Percentiles rank a stretch among this genome's conserved stretches.
These are phyloP conservation scores for Mola mola DNA, from an alignment of 2,113 vertebrate species.

Conservation along the genomic window DNA sequence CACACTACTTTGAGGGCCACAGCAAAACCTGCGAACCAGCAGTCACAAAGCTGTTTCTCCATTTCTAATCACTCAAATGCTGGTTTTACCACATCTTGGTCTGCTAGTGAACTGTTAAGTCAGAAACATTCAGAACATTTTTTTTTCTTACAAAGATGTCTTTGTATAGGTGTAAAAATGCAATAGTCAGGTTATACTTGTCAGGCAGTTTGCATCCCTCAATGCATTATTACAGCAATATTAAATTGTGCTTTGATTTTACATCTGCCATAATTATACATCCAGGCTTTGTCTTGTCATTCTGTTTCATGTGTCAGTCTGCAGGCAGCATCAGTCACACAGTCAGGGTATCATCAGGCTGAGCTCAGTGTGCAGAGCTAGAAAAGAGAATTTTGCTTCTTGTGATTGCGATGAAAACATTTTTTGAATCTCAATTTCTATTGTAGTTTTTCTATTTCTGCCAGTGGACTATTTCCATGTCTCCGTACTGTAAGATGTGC, in stretches of 20 bases:
- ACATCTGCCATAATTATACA: slow-evolving; percentile 22
- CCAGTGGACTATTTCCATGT: slow-evolving; percentile 40
- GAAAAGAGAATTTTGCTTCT: slow-evolving; percentile 26
- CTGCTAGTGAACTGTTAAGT: neutral
- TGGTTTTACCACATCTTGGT: neutral
- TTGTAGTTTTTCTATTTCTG: neutral
- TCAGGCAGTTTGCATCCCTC: slow-evolving; percentile 22
- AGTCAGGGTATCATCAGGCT: slow-evolving; percentile 36
- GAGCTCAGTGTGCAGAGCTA: slow-evolving; percentile 5
- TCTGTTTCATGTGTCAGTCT: slow-evolving; percentile 34
- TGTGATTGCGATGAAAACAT: slow-evolving; percentile 33
- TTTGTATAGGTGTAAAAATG: neutral
- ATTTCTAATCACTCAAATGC: neutral
- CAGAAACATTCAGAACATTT: neutral
- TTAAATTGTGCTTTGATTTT: slow-evolving; percentile 48
- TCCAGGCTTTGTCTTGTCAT: slow-evolving; percentile 36
- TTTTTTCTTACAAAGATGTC: neutral
- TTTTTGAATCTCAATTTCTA: slow-evolving; percentile 35
- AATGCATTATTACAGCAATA: slow-evolving; percentile 22
- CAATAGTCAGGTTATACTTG: slow-evolving; percentile 28
- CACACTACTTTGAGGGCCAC: neutral
- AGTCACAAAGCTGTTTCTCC: slow-evolving; percentile 1
- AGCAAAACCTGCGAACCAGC: slow-evolving; percentile 1
- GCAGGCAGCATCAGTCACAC: slow-evolving; percentile 17
- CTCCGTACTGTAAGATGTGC: slow-evolving; percentile 1